phyloP scores from a whole-genome alignment of 2,888 invertebrate species.

The Brachyptera putata region DNA sequence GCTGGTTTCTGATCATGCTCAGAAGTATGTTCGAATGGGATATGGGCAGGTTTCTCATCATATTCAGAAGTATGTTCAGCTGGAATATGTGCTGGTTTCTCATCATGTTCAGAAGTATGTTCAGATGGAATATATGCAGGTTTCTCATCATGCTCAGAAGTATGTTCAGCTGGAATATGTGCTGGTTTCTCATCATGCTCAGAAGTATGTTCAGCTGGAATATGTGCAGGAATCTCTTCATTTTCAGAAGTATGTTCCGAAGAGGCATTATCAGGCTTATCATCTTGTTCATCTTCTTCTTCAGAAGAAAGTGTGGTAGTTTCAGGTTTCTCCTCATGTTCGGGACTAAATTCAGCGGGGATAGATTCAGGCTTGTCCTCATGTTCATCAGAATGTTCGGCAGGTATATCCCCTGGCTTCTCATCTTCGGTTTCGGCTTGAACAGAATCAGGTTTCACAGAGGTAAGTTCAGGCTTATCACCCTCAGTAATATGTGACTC shows the following conservation, averaged over 20 bases:
- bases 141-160: slow-evolving; percentile 10
- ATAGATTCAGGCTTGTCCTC: neutral
- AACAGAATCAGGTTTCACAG: neutral
- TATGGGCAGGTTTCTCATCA: slow-evolving; percentile 6
- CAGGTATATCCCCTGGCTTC: neutral
- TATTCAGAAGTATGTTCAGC: slow-evolving; percentile 24
- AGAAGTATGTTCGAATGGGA: slow-evolving; percentile 27
- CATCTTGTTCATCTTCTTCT: neutral
- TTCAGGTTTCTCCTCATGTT: neutral
- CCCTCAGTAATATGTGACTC: neutral
- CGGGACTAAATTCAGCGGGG: too few relatives aligned
- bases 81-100: slow-evolving; percentile 25
- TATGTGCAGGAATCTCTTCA: neutral
- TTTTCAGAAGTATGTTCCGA: neutral
- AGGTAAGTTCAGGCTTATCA: neutral
- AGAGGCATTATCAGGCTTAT: neutral
- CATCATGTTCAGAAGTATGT: slow-evolving; percentile 30
- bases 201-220: neutral
- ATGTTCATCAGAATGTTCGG: neutral
- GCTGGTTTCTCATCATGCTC: slow-evolving; percentile 30
- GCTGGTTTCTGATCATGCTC: neutral
- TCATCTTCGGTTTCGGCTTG: neutral
- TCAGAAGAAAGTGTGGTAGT: neutral
- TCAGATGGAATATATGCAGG: slow-evolving; percentile 27
- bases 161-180: slow-evolving; percentile 27